A percentile compares a stretch with the other conserved stretches of the same genome.
Evolutionary conservation across 1,140 invertebrate species (phyloP).

Genomic region (Meloidogyne exigua): DNA sequence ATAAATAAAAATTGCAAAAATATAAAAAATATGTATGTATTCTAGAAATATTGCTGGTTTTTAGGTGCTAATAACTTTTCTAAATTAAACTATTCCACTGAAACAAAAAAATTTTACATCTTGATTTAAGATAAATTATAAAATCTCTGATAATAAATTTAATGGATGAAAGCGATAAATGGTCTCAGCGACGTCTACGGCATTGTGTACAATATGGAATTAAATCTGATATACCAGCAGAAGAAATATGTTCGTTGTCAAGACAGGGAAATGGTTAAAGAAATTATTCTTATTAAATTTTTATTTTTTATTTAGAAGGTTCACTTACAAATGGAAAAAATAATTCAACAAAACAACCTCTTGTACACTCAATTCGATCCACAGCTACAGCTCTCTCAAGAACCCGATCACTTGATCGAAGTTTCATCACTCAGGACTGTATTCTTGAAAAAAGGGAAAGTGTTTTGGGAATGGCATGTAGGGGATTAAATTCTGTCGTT

Average conservation of each 20-base stretch:
- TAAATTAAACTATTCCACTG: too few relatives aligned
- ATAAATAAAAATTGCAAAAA: too few relatives aligned
- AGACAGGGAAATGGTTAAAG: conserved; percentile 2
- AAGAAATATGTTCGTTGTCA: conserved; percentile 11
- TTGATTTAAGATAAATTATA: too few relatives aligned
- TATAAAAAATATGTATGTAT: too few relatives aligned
- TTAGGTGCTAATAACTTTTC: too few relatives aligned
- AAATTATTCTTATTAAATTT: not conserved
- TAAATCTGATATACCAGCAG: conserved; percentile 13
- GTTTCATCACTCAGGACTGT: not conserved
- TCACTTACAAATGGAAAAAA: not conserved
- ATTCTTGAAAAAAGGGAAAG: conserved; percentile 25
- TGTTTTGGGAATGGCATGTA: conserved; percentile 24
- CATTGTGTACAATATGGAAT: conserved; percentile 32
- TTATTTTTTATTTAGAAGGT: conserved; percentile 8
- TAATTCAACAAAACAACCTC: not conserved
- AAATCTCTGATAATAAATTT: not conserved
- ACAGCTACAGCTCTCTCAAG: not conserved
- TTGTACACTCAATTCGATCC: conserved; percentile 7
- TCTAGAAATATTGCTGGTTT: too few relatives aligned
- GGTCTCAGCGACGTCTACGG: conserved; percentile 29
- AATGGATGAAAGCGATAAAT: conserved; percentile 30
- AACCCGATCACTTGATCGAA: not conserved
- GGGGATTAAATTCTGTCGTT: conserved; percentile 17
- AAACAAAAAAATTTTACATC: too few relatives aligned